These are phyloP conservation scores for Tromatobia lineatoria DNA, from an alignment of 2,888 invertebrate genomes.

Conservation along the genomic window DNA sequence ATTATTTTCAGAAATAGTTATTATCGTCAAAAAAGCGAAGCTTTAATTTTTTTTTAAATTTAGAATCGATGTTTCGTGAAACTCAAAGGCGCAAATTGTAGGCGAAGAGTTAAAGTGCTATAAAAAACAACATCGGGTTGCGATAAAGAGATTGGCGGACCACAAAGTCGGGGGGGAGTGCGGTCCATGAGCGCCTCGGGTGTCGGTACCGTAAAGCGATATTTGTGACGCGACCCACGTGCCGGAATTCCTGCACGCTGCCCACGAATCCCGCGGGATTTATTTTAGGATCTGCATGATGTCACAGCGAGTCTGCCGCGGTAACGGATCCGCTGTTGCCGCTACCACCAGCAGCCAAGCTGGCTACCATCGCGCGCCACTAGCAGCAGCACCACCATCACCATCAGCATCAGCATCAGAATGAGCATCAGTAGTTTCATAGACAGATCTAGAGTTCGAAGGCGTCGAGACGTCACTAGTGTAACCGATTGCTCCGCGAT, in stretches of 20 bases:
- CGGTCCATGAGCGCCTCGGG: slow-evolving; percentile 14
- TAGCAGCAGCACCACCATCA: slow-evolving; percentile 49
- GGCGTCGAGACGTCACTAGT: slow-evolving; percentile 43
- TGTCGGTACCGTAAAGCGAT: slow-evolving; percentile 57
- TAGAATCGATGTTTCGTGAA: neutral
- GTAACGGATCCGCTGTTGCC: slow-evolving; percentile 54
- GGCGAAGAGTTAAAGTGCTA: neutral
- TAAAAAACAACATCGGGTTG: neutral
- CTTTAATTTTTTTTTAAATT: neutral
- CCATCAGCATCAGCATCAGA: slow-evolving; percentile 43
- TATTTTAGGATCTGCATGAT: slow-evolving; percentile 83
- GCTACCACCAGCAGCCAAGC: slow-evolving; percentile 32
- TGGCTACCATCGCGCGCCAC: slow-evolving; percentile 34
- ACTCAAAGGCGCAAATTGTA: no score
- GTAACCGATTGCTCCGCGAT: slow-evolving; percentile 4
- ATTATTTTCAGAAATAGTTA: no score
- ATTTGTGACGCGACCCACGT: slow-evolving; percentile 80
- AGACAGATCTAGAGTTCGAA: slow-evolving; percentile 45
- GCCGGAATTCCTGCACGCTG: slow-evolving; percentile 78
- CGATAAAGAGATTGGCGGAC: slow-evolving; percentile 45
- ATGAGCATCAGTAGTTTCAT: slow-evolving; percentile 40
- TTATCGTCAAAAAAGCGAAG: no score
- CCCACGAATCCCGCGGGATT: slow-evolving; percentile 80
- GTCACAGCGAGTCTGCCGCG: slow-evolving; percentile 74
- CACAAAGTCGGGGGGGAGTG: slow-evolving; percentile 35